A percentile compares a stretch with the other conserved stretches of the same genome.
Evolutionary conservation across 2,113 vertebrate genomes (phyloP).

Genomic region (Enhydra lutris): DNA sequence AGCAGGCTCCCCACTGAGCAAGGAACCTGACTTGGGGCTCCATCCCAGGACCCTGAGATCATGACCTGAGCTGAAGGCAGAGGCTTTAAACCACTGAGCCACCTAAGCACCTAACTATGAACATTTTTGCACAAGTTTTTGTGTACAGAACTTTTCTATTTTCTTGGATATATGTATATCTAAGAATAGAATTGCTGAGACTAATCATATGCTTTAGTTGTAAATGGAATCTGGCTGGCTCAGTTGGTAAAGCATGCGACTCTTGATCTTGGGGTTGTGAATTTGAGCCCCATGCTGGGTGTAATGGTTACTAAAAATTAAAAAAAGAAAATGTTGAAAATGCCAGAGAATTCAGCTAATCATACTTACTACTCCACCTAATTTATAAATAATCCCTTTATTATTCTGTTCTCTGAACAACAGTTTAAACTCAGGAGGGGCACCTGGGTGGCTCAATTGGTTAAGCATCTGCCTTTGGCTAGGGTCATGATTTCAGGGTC

Average conservation of each 20-base stretch:
- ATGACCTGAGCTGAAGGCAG: no score
- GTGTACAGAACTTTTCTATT: background rate
- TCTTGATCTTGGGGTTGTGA: background rate
- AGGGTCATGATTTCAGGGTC: no score
- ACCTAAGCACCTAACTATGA: background rate
- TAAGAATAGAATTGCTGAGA: background rate
- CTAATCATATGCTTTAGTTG: background rate
- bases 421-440: background rate
- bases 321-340: background rate
- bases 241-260: background rate
- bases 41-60: no score
- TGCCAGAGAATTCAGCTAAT: constrained; percentile 26
- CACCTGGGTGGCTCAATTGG: no score
- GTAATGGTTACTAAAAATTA: background rate
- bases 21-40: no score
- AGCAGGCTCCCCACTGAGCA: no score
- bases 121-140: background rate
- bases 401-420: background rate
- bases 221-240: background rate
- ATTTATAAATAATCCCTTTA: constrained; percentile 19
- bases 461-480: no score
- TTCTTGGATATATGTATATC: background rate
- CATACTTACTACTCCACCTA: background rate
- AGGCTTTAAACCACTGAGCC: no score
- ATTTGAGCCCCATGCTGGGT: background rate